Evolutionary conservation across 2,797 vertebrate genomes (phyloP).

Genomic region (Simalia tracyae): DNA sequence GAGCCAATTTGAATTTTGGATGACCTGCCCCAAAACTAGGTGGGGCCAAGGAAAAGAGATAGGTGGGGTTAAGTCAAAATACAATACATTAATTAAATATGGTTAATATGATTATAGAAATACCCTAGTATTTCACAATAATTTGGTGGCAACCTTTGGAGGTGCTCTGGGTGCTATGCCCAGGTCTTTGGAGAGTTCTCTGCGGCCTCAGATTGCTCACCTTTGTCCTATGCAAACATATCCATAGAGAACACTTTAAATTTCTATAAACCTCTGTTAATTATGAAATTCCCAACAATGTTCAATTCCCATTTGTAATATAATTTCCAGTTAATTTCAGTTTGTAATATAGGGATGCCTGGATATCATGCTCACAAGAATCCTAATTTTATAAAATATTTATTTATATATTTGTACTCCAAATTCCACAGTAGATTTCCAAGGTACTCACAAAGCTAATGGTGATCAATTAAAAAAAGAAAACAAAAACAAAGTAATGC

Average conservation of each 20-base stretch:
- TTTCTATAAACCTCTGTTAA: not conserved
- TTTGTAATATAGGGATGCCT: not conserved
- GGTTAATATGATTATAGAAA: too few relatives aligned
- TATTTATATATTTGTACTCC: not conserved
- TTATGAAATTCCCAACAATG: not conserved
- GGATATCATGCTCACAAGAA: not conserved
- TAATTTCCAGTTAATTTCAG: not conserved
- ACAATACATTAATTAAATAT: too few relatives aligned
- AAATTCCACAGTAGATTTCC: not conserved
- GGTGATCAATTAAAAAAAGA: not conserved
- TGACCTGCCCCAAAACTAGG: too few relatives aligned
- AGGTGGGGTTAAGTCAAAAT: too few relatives aligned
- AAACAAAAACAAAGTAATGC: not conserved
- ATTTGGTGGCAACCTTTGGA: too few relatives aligned
- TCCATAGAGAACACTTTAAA: not conserved
- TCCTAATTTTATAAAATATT: not conserved
- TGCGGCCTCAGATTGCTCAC: too few relatives aligned
- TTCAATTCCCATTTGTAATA: not conserved
- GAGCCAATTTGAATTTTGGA: too few relatives aligned
- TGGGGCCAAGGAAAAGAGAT: too few relatives aligned
- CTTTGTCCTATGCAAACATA: not conserved
- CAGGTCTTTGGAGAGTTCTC: too few relatives aligned
- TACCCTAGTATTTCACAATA: too few relatives aligned
- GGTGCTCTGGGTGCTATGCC: too few relatives aligned
- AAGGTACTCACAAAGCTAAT: not conserved